Evolutionary conservation across 1,140 invertebrate genomes (phyloP).

Genomic region (Cepaea nemoralis): DNA sequence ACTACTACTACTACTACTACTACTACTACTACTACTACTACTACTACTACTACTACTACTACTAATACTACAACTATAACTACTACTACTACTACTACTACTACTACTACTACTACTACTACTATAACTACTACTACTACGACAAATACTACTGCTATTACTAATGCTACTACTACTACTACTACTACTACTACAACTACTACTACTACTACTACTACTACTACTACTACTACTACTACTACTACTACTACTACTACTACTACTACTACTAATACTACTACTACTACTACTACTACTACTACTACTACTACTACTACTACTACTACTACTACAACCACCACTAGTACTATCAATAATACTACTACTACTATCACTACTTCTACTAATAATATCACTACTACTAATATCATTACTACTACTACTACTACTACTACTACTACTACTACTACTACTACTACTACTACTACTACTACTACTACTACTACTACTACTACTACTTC

Average conservation of each 20-base stretch:
- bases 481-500: no score
- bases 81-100: neutral
- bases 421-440: no score
- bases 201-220: constrained; percentile 2
- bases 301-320: constrained; percentile 3
- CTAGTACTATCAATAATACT: neutral
- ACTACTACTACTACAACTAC: neutral
- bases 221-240: constrained; percentile 7
- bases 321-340: neutral
- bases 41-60: constrained; percentile 16
- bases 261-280: neutral
- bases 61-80: neutral
- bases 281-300: constrained; percentile 7
- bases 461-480: no score
- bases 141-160: neutral
- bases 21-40: constrained; percentile 21
- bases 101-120: constrained; percentile 8
- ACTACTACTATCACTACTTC: no score
- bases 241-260: constrained; percentile 3
- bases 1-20: constrained; percentile 1
- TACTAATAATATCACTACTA: no score
- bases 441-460: no score
- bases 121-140: neutral
- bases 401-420: neutral
- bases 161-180: neutral